phyloP scores from a whole-genome alignment of 2,797 vertebrate species.

The Halcyon chelicuti region DNA sequence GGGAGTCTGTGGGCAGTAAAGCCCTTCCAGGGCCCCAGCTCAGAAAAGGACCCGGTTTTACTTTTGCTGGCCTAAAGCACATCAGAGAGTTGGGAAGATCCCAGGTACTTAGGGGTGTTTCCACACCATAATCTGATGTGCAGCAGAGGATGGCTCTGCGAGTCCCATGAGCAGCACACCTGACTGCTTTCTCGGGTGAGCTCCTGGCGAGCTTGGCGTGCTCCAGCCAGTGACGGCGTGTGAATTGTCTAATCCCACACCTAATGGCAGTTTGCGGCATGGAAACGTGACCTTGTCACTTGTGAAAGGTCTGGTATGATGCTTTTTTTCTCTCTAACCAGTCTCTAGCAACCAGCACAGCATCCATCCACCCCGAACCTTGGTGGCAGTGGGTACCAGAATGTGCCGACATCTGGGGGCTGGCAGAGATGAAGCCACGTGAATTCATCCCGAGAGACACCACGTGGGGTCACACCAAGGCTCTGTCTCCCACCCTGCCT shows the following conservation, averaged over 20 bases:
- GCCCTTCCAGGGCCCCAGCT: background rate
- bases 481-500: background rate
- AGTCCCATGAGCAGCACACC: background rate
- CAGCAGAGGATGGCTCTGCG: background rate
- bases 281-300: background rate
- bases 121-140: background rate
- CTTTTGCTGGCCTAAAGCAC: background rate
- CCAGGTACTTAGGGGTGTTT: background rate
- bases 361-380: background rate
- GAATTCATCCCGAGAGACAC: background rate
- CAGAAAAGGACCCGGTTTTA: background rate
- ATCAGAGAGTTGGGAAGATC: background rate
- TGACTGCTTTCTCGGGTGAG: background rate
- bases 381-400: accelerated
- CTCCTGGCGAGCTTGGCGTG: too few species aligned
- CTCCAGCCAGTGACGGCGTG: background rate
- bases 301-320: background rate
- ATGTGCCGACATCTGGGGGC: too few species aligned
- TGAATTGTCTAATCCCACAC: background rate
- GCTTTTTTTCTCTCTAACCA: background rate
- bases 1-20: background rate
- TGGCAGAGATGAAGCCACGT: accelerated
- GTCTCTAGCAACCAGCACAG: too few species aligned
- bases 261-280: background rate
- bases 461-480: background rate